Base-by-base conservation (phyloP, 2,113 vertebrate species). In the Triplophysa tibetana region DNA sequence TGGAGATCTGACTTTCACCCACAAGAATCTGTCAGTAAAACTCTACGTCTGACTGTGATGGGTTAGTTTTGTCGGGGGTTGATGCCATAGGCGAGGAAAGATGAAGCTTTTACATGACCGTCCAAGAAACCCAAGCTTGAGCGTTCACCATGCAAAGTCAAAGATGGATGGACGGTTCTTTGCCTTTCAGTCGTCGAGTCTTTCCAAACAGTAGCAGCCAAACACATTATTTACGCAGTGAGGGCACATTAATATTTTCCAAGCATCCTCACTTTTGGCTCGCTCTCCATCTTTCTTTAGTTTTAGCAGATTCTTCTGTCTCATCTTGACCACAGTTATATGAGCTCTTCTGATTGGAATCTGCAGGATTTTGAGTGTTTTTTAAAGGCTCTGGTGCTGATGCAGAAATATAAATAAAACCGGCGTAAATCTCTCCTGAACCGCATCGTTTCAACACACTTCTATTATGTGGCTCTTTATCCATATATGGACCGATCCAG, bases 191-290 rank as follows among this genome's bases (percentile, higher is more conserved):
- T 66, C 50, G 48, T 75, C 78, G 79, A 83, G 50, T 87, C 62
- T 82, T 70, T 86, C 66, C 75, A 70, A 86, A 84, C 81, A 43
- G 84, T 82, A 85, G 83, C 81, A 75, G 86, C 86, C 87, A 87
- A 83, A 78, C 80, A 84, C 82, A 86, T 87, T 87, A 87, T 80
- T 88, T 83, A 88, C 84, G 78, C 74, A 82, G 87, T 69, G 74
- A 86, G 67, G 70, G 77, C 72, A 86, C 69, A 78, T 83, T 85
- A 82, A 88, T 86, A 85, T 86, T 87, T 86, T 87, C 80, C 87
- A 81, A 79, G 45, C 80, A 77, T 75, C 65, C 33, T 81, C 66
- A 62, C 83, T 78, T 24, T 70, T 21, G 82, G 62, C 70, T 80
- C 65, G 21, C 50, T 68, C 17, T 62, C 38, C 33, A 41, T 45